A percentile compares a stretch with the other conserved stretches of the same genome.
Conservation (phyloP, 2,888 invertebrate genomes). For the Antitype chi region DNA sequence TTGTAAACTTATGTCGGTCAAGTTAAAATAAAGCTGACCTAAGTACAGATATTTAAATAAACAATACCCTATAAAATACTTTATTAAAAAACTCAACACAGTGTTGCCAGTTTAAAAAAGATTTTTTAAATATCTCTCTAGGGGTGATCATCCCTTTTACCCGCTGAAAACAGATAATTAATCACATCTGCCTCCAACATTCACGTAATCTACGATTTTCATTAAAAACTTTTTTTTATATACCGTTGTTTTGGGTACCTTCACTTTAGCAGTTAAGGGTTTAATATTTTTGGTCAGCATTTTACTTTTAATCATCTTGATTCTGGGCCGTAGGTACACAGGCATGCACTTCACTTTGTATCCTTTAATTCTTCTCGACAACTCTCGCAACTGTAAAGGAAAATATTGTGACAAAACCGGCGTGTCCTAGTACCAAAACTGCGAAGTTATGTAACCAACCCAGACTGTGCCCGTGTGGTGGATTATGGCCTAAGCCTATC, state of each 20-base stretch:
- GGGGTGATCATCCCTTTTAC: slow-evolving; percentile 23
- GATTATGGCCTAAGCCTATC: background rate
- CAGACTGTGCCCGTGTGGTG: background rate
- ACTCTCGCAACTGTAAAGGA: too few species aligned
- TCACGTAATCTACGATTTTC: slow-evolving; percentile 39
- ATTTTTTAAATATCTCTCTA: slow-evolving; percentile 12
- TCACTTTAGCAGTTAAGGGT: background rate
- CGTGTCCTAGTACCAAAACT: too few species aligned
- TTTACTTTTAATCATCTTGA: background rate
- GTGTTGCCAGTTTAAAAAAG: background rate
- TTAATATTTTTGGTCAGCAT: background rate
- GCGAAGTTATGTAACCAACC: background rate
- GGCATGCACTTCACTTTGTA: too few species aligned
- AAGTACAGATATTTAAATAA: background rate
- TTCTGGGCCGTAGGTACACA: too few species aligned
- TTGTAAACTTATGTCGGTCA: too few species aligned
- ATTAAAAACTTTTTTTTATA: slow-evolving; percentile 34
- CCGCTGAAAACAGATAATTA: slow-evolving; percentile 48
- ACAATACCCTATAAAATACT: slow-evolving; percentile 23
- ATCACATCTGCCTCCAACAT: slow-evolving; percentile 44
- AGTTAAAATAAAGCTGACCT: too few species aligned
- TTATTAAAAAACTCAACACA: slow-evolving; percentile 10
- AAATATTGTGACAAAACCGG: too few species aligned
- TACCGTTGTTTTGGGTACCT: background rate
- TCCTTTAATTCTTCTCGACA: too few species aligned